Base-by-base conservation (phyloP, 2,888 invertebrate genomes). In the Xestia ashworthii region DNA sequence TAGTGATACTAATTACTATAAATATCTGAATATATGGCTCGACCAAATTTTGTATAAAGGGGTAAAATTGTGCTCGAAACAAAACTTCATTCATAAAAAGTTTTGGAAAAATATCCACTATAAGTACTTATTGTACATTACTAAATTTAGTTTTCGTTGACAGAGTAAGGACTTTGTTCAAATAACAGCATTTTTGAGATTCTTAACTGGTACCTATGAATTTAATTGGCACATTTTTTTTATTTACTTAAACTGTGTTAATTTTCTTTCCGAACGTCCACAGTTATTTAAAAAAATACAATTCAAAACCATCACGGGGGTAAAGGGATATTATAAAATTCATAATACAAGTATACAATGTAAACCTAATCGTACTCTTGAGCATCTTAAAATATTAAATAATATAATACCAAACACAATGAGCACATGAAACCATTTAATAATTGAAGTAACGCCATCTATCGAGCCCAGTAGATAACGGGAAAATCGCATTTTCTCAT, bases 401-500 rank as follows among this genome's bases (percentile, higher is more conserved):
- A 76, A 79, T 32, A 3, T 32, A 32, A 32, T 83, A 67, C 6
- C 62, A 72, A 73, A 66, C 16, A 58, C n/a, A 22, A 58, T 48
- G n/a, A 66, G 73, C 69, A 74, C 81, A 50, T 58, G n/a, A 53
- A 65, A 68, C 32, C 6, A 78, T 67, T 25, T 50, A 25, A 38
- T 62, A 68, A 74, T 60, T 67, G 12, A 70, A 67, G n/a, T n/a
- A 74, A 32, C 64, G 67, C 81, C 76, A 76, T 79, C 78, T 82
- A 46, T 69, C 70, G 66, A 71, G 55, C 32, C 32, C 22, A 0
- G 38, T 71, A 55, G 50, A 66, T 53, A 69, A 66, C 65, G 60
- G 19, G 66, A 80, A 80, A 83, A 85, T 76, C 64, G 67, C 53
- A 78, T 82, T 80, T 80, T 76, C 76, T 76, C 71, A 32, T 71